Percentiles rank a stretch among this genome's conserved stretches.
phyloP scores from a whole-genome alignment of 2,888 invertebrate genomes.

The Lasioglossum oenotherae region DNA sequence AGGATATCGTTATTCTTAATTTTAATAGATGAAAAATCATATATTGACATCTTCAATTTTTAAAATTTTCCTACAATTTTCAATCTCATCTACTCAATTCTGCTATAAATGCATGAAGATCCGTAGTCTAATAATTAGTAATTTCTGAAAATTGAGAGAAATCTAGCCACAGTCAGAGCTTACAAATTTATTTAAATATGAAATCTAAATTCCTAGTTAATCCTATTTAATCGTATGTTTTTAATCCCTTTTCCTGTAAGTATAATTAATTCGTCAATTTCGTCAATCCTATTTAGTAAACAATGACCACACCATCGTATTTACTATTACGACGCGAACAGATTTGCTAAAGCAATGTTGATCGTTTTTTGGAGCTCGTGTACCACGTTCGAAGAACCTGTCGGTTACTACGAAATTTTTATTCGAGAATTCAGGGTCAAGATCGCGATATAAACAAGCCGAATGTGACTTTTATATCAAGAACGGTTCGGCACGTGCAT shows the following conservation, averaged over 20 bases:
- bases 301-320: neutral
- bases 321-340: neutral
- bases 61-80: too few species aligned
- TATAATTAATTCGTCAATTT: neutral
- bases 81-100: too few species aligned
- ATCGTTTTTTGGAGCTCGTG: neutral
- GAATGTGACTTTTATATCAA: constrained; percentile 58
- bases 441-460: neutral
- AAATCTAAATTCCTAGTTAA: too few species aligned
- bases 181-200: neutral
- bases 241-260: neutral
- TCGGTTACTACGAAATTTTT: neutral
- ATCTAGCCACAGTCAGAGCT: neutral
- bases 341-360: neutral
- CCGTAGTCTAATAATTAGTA: neutral
- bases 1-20: constrained; percentile 23
- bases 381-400: neutral
- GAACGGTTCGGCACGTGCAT: constrained; percentile 46
- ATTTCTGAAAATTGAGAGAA: too few species aligned
- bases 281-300: neutral
- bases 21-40: too few species aligned
- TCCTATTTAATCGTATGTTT: neutral
- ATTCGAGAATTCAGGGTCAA: neutral
- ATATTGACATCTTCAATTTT: too few species aligned
- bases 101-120: too few species aligned